Conservation (phyloP, 2,888 invertebrate species). For the Neoaliturus tenellus region DNA sequence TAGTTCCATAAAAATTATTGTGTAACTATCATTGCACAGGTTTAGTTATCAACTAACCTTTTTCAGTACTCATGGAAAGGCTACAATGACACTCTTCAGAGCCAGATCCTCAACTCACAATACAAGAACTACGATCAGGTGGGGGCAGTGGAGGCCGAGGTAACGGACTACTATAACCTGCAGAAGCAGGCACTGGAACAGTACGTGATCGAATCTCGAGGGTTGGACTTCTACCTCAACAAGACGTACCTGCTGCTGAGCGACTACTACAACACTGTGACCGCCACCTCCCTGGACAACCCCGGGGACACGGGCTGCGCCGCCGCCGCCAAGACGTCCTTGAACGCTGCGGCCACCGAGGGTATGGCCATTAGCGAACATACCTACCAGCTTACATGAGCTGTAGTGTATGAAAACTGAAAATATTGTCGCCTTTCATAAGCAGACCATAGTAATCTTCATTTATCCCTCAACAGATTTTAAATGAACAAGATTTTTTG, state of each 20-base stretch:
- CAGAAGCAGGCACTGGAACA: conserved; percentile 29
- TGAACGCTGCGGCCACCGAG: background rate
- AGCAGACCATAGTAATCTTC: too few species aligned
- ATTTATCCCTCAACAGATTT: too few species aligned
- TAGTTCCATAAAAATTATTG: background rate
- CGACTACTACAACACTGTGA: conserved; percentile 43
- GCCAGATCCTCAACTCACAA: background rate
- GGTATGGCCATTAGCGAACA: too few species aligned
- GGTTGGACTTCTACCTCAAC: conserved; percentile 25
- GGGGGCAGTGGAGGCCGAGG: background rate
- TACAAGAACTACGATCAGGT: conserved; percentile 29
- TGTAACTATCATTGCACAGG: background rate
- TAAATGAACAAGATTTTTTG: too few species aligned
- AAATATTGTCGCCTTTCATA: too few species aligned
- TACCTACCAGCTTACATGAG: too few species aligned
- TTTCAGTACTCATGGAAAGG: conserved; percentile 6
- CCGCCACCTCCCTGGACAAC: conserved; percentile 10
- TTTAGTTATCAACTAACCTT: too few species aligned
- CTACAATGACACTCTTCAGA: background rate
- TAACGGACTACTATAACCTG: background rate
- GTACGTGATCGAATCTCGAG: conserved; percentile 25
- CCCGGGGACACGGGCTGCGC: background rate
- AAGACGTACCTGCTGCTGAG: background rate
- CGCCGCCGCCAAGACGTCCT: background rate
- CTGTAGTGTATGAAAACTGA: too few species aligned